These are phyloP conservation scores for Aromia moschata DNA, from an alignment of 2,888 invertebrate species.

Conservation along the genomic window DNA sequence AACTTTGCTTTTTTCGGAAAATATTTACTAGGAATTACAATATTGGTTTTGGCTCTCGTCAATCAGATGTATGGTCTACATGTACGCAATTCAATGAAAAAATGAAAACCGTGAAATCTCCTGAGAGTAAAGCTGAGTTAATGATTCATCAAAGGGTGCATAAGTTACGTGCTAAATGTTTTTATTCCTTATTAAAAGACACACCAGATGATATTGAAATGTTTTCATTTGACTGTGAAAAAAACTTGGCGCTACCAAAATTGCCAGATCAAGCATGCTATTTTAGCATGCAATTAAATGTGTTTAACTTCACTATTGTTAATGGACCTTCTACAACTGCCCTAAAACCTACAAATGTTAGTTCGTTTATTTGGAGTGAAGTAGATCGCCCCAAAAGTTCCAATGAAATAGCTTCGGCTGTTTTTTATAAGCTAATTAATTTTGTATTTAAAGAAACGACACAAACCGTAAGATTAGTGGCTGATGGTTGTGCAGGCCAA, in stretches of 20 bases:
- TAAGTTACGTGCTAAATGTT: too few relatives aligned
- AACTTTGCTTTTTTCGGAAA: not conserved
- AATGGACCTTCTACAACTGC: not conserved
- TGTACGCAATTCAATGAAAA: too few relatives aligned
- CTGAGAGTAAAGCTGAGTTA: too few relatives aligned
- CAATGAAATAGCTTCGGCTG: not conserved
- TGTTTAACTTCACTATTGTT: slow-evolving; percentile 1
- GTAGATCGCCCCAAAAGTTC: not conserved
- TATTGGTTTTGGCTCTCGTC: not conserved
- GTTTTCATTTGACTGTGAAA: not conserved
- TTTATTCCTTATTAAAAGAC: too few relatives aligned
- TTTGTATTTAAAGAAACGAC: not conserved
- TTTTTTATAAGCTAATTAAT: not conserved
- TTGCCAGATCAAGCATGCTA: not conserved
- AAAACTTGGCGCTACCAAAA: not conserved
- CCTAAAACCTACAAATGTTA: not conserved
- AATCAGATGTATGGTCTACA: not conserved
- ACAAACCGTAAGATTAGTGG: not conserved
- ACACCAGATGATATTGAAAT: not conserved
- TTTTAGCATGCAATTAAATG: slow-evolving; percentile 2
- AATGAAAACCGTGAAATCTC: too few relatives aligned
- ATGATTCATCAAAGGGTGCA: too few relatives aligned
- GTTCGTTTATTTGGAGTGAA: not conserved
- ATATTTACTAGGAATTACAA: not conserved
- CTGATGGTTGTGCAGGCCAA: not conserved